These are phyloP conservation scores for Hypolimnas misippus DNA, from an alignment of 2,888 invertebrate genomes.

Conservation along the genomic window DNA sequence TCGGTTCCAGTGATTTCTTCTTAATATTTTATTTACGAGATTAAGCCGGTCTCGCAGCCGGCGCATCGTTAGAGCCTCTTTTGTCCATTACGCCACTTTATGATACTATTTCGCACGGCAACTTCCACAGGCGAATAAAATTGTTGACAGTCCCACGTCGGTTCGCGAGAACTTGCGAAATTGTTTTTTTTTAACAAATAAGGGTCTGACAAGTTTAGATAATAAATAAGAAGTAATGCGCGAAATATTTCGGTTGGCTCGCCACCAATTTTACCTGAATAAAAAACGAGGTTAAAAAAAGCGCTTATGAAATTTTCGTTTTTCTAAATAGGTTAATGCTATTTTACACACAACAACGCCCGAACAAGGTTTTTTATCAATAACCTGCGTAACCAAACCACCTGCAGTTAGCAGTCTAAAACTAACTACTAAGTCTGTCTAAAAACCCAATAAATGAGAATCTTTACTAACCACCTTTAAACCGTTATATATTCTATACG, in stretches of 20 bases:
- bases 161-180: slow-evolving; percentile 48
- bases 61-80: slow-evolving; percentile 66
- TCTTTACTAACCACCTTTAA: too few relatives aligned
- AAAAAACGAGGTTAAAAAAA: slow-evolving; percentile 22
- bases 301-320: neutral
- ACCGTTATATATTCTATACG: too few relatives aligned
- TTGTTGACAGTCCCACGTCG: slow-evolving; percentile 57
- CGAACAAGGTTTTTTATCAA: too few relatives aligned
- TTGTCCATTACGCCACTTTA: slow-evolving; percentile 71
- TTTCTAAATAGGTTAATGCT: neutral
- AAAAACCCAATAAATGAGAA: too few relatives aligned
- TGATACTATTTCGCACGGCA: slow-evolving; percentile 62
- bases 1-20: slow-evolving; percentile 72
- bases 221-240: slow-evolving; percentile 61
- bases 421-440: too few relatives aligned
- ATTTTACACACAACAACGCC: neutral
- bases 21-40: slow-evolving; percentile 79
- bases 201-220: slow-evolving; percentile 51
- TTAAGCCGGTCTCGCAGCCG: slow-evolving; percentile 60
- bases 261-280: slow-evolving; percentile 33
- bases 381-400: too few relatives aligned
- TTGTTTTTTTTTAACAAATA: slow-evolving; percentile 53
- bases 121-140: slow-evolving; percentile 58
- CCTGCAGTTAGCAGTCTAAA: too few relatives aligned
- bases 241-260: slow-evolving; percentile 29